Evolutionary conservation across 2,888 invertebrate genomes (phyloP).

Genomic region (Diadromus collaris): DNA sequence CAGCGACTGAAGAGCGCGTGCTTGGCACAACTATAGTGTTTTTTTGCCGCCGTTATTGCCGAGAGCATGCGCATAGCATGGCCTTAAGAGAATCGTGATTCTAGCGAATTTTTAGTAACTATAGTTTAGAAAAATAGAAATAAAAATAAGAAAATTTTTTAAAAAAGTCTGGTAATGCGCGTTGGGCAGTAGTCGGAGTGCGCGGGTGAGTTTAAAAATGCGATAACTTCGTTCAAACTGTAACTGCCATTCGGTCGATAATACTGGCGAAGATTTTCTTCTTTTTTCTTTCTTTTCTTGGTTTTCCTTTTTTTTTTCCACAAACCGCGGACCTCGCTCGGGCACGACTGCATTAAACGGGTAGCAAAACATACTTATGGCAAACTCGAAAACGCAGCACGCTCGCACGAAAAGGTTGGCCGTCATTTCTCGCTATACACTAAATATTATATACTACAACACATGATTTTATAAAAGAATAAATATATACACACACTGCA

Average conservation of each 20-base stretch:
- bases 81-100: slow-evolving; percentile 63
- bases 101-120: slow-evolving; percentile 9
- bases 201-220: slow-evolving; percentile 37
- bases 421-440: slow-evolving; percentile 48
- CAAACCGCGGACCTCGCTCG: slow-evolving; percentile 38
- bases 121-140: slow-evolving; percentile 47
- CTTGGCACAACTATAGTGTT: slow-evolving; percentile 31
- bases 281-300: slow-evolving; percentile 38
- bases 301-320: slow-evolving; percentile 1
- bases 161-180: slow-evolving; percentile 13
- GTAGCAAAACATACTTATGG: slow-evolving; percentile 23
- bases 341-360: slow-evolving; percentile 38
- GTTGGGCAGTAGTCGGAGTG: slow-evolving; percentile 30
- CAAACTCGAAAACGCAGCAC: slow-evolving; percentile 55
- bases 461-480: slow-evolving; percentile 23
- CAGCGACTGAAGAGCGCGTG: slow-evolving; percentile 57
- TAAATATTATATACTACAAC: slow-evolving; percentile 37
- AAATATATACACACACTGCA: slow-evolving; percentile 32
- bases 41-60: slow-evolving; percentile 18
- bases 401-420: slow-evolving; percentile 59
- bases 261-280: not conserved
- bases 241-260: not conserved
- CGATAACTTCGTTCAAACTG: not conserved
- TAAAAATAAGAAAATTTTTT: slow-evolving; percentile 17
- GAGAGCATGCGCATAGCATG: slow-evolving; percentile 77